Conservation (phyloP, 2,113 vertebrate genomes). For the Clarias gariepinus region DNA sequence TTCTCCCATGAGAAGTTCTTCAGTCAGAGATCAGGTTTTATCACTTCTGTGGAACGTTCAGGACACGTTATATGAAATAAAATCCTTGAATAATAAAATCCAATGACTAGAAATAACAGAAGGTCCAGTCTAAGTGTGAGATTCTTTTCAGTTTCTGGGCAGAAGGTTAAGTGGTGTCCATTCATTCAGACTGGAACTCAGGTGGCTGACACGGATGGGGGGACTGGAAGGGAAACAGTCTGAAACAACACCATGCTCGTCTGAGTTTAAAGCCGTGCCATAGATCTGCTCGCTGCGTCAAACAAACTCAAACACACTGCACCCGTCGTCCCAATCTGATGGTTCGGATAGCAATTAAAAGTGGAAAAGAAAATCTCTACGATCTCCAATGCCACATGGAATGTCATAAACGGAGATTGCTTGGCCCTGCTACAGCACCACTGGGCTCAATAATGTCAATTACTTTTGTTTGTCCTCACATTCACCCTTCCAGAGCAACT, state of each 20-base stretch:
- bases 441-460: conserved; percentile 44
- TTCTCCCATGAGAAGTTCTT: not conserved
- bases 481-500: conserved; percentile 25
- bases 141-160: not conserved
- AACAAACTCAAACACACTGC: not conserved
- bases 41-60: conserved; percentile 1
- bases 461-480: conserved; percentile 26
- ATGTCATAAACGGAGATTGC: conserved; percentile 29
- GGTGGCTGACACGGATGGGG: not conserved
- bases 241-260: conserved; percentile 13
- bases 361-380: conserved; percentile 43
- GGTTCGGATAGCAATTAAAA: conserved; percentile 46
- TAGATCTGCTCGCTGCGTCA: conserved; percentile 1
- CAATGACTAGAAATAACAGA: conserved; percentile 10
- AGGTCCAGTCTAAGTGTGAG: not conserved
- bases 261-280: not conserved
- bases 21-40: conserved; percentile 30
- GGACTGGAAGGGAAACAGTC: not conserved
- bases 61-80: conserved; percentile 27
- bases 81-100: conserved; percentile 25
- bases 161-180: not conserved
- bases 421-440: conserved; percentile 28
- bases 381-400: conserved; percentile 13
- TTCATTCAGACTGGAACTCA: not conserved
- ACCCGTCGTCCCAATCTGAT: not conserved